Evolutionary conservation across 30 jellyfish, hydroid and myxozoan species (phyloP), one percentile per base, ranked within the genome.

Genomic region (Turritopsis rubra): DNA sequence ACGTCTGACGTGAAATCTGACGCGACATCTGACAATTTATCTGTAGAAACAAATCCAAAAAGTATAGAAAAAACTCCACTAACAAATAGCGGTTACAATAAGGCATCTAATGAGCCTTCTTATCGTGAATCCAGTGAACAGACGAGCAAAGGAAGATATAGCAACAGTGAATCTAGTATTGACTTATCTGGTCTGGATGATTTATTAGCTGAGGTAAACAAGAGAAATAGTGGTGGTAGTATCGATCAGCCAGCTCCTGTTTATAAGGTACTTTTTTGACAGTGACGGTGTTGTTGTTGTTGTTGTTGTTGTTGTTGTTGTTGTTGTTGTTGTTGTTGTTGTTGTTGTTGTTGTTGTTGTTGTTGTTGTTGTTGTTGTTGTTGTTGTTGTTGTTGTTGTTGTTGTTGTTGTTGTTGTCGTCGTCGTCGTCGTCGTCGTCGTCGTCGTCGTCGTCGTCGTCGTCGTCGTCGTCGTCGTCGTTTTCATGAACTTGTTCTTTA

Each of bases 131-230:
- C 60, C 60, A 3, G 60, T 41, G 60, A 41, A 41, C 60, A 5
- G 60, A 41, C 13, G 13, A 13, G 60, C 60, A 41, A 5, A 41
- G 30, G 8, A 22, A 9, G 77, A 68, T n/a, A 22, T 68, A 68
- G 77, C 77, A 65, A 53, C 1, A 80, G 79, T 26, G 52, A 29
- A 41, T 41, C 24, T 53, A 80, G 73, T 21, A 41, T 41, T 41
- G 88, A 82, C 66, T 71, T 82, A 16, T 82, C 88, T 26, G 88
- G 88, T 16, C 72, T 82, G 75, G 88, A 82, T 82, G 84, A 82
- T 71, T 82, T 82, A 4, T 17, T 82, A 1, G 84, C 75, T 24
- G 88, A 82, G 73, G 88, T 82, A 5, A 29, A 52, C 23, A 65
- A 80, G 22, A 80, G 80, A 80, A 66, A 68, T 16, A 80, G 60